Evolutionary conservation across 2,113 vertebrate species (phyloP).

Genomic region (Furnarius figulus): DNA sequence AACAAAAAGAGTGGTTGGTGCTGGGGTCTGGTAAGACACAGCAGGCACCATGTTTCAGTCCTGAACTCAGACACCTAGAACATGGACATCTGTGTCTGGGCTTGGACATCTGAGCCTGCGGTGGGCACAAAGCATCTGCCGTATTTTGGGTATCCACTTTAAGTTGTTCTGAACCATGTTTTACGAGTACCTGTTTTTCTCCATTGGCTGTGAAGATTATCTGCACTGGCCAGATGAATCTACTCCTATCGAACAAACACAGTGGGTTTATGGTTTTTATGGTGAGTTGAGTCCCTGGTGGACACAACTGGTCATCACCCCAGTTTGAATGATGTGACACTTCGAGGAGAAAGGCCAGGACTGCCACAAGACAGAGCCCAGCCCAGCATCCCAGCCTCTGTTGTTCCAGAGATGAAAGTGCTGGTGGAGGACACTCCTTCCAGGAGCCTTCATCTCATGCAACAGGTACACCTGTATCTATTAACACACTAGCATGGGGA

Average conservation of each 20-base stretch:
- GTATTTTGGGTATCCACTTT: not conserved
- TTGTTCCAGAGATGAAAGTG: not conserved
- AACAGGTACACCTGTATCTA: not conserved
- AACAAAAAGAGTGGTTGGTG: not conserved
- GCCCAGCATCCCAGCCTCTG: not conserved
- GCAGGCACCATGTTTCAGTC: not conserved
- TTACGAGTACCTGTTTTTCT: not conserved
- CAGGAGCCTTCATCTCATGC: not conserved
- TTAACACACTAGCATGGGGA: not conserved
- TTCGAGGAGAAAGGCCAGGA: not conserved
- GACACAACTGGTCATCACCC: fast-evolving
- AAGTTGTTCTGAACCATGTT: not conserved
- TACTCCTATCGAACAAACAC: not conserved
- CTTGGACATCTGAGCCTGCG: not conserved
- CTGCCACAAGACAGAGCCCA: not conserved
- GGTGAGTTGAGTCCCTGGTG: not conserved
- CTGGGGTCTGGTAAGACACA: not conserved
- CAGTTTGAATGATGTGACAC: not conserved
- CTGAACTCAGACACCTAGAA: not conserved
- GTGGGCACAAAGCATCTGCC: not conserved
- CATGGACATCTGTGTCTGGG: not conserved
- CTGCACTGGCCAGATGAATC: not conserved
- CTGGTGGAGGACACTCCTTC: not conserved
- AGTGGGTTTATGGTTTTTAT: not conserved
- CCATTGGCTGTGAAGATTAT: not conserved